Percentiles rank a stretch among this genome's conserved stretches.
These are phyloP conservation scores for Nyctalus aviator DNA, from an alignment of 2,797 vertebrate genomes.

Conservation along the genomic window DNA sequence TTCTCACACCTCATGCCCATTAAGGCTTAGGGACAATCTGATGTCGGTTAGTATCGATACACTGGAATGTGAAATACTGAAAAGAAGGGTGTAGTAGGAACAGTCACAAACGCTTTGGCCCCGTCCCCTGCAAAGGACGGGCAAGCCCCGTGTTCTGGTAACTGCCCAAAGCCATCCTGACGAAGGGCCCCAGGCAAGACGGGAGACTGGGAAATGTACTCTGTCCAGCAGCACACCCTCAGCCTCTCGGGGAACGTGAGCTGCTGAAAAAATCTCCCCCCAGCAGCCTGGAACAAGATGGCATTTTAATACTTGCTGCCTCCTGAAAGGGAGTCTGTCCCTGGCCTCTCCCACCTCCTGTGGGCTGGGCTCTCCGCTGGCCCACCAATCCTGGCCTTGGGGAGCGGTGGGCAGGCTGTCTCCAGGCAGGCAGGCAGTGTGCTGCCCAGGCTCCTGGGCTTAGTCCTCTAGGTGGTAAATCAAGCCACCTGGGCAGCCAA, in stretches of 20 bases:
- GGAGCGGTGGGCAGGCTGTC: conserved; percentile 88
- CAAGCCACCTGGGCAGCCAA: conserved; percentile 94
- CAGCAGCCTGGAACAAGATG: conserved; percentile 92
- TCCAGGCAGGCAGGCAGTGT: conserved; percentile 89
- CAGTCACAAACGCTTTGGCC: conserved; percentile 53
- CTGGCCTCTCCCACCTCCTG: conserved; percentile 77
- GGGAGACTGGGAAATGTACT: rapidly evolving
- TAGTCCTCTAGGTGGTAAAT: conserved; percentile 93
- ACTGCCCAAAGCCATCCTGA: conserved; percentile 43
- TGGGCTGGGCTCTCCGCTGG: conserved; percentile 76
- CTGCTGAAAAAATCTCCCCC: conserved; percentile 89
- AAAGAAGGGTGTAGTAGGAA: conserved; percentile 4
- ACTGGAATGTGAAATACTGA: background rate
- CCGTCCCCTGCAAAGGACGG: background rate
- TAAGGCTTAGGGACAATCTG: conserved; percentile 13
- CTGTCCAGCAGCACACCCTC: background rate
- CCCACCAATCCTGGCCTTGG: conserved; percentile 78
- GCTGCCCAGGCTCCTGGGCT: conserved; percentile 89
- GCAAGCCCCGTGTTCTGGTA: conserved; percentile 52
- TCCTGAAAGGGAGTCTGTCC: conserved; percentile 85
- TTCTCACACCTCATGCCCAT: background rate
- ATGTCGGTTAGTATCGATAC: rapidly evolving
- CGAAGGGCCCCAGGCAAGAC: background rate
- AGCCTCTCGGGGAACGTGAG: conserved; percentile 65
- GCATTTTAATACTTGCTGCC: conserved; percentile 91